Evolutionary conservation across 2,797 vertebrate genomes (phyloP).

Genomic region (Smutsia temminckii): DNA sequence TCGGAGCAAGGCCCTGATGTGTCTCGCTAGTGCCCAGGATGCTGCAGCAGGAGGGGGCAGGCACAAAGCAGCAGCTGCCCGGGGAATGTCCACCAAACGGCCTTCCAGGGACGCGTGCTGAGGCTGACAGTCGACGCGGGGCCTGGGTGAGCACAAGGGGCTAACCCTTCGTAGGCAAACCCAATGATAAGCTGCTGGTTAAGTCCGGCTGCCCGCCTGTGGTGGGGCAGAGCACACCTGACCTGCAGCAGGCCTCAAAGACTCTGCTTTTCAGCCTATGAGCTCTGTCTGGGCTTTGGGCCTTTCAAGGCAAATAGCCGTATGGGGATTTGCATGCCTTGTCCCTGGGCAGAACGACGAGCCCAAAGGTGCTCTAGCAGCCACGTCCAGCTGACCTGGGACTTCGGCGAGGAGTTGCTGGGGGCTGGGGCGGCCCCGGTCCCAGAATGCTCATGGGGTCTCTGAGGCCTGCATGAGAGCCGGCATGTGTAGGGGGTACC

Average conservation of each 20-base stretch:
- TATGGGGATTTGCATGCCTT: background rate
- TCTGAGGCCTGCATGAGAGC: background rate
- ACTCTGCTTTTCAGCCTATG: background rate
- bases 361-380: background rate
- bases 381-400: background rate
- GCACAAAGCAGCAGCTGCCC: too few species aligned
- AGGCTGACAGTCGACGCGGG: too few species aligned
- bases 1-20: background rate
- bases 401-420: rapidly evolving
- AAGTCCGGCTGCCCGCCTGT: background rate
- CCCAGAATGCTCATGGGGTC: background rate
- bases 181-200: too few species aligned
- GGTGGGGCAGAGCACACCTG: background rate
- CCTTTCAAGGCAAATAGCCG: background rate
- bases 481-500: background rate
- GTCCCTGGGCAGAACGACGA: too few species aligned
- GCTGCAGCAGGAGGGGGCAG: rapidly evolving
- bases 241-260: background rate
- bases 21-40: too few species aligned
- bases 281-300: background rate
- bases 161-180: too few species aligned
- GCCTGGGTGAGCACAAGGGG: too few species aligned
- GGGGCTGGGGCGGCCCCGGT: background rate
- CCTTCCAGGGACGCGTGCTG: too few species aligned
- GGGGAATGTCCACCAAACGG: too few species aligned